Conservation (phyloP, 92 coral and sea anemone genomes). For the Porites divaricata region DNA sequence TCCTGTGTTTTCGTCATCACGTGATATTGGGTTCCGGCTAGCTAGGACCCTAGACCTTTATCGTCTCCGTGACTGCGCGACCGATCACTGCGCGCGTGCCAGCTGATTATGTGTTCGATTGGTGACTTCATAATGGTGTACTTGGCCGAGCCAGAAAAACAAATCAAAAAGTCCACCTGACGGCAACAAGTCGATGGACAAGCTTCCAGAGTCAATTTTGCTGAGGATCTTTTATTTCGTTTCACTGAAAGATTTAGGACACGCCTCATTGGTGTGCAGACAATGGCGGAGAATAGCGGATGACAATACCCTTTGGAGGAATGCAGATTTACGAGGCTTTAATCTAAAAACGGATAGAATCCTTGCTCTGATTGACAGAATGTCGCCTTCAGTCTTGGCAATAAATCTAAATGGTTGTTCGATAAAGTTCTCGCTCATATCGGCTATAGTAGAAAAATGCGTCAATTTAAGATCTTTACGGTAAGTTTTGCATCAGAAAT, state of each 20-base stretch:
- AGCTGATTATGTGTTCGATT: not conserved
- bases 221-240: slow-evolving; percentile 60
- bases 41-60: too few species aligned
- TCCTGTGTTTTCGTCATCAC: too few species aligned
- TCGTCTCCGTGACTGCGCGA: not conserved
- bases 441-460: slow-evolving; percentile 56
- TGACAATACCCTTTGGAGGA: slow-evolving; percentile 72
- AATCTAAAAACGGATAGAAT: slow-evolving; percentile 28
- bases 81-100: slow-evolving; percentile 4
- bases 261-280: slow-evolving; percentile 55
- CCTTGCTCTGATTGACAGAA: slow-evolving; percentile 54
- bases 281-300: slow-evolving; percentile 71
- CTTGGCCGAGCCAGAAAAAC: not conserved
- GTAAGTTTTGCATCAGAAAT: slow-evolving; percentile 14
- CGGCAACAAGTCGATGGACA: slow-evolving; percentile 30
- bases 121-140: slow-evolving; percentile 34
- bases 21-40: too few species aligned
- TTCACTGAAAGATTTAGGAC: slow-evolving; percentile 43
- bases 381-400: slow-evolving; percentile 43
- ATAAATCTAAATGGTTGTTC: slow-evolving; percentile 66
- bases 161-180: not conserved
- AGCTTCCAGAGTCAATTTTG: slow-evolving; percentile 72
- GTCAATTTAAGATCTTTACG: slow-evolving; percentile 58
- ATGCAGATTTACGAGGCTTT: slow-evolving; percentile 66
- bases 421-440: slow-evolving; percentile 33